A percentile compares a stretch with the other conserved stretches of the same genome.
Conservation (phyloP, 1,140 invertebrate species). For the Myzus persicae region DNA sequence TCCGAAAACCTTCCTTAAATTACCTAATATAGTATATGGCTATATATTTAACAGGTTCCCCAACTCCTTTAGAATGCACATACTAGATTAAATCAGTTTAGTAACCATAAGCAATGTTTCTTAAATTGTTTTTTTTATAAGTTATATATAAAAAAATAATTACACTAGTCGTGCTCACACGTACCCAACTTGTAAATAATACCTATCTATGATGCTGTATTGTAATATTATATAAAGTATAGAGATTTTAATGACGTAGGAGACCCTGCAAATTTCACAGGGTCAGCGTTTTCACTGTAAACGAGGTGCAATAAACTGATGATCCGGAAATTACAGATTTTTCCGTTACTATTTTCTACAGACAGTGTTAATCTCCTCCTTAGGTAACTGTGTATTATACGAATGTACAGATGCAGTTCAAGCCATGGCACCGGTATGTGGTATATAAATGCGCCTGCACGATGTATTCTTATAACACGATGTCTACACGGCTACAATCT, state of each 20-base stretch:
- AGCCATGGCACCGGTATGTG: neutral
- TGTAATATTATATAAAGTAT: neutral
- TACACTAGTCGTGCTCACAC: too few relatives aligned
- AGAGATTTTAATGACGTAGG: neutral
- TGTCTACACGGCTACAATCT: neutral
- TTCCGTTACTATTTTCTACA: neutral
- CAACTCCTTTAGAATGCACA: neutral
- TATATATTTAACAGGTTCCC: neutral
- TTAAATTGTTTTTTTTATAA: neutral
- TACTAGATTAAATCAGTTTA: neutral
- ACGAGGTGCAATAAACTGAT: neutral
- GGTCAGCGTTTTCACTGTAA: neutral
- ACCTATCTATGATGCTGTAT: neutral
- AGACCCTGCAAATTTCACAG: neutral
- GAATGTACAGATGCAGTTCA: neutral
- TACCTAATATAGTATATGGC: too few relatives aligned
- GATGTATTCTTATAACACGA: conserved; percentile 7
- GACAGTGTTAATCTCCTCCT: neutral
- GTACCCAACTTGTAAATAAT: too few relatives aligned
- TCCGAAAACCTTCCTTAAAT: neutral
- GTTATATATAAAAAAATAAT: neutral
- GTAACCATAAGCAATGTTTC: neutral
- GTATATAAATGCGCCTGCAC: neutral
- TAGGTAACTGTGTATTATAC: neutral
- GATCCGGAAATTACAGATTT: neutral